Conservation (phyloP, 2,113 vertebrate species). For the Petroica traversi region DNA sequence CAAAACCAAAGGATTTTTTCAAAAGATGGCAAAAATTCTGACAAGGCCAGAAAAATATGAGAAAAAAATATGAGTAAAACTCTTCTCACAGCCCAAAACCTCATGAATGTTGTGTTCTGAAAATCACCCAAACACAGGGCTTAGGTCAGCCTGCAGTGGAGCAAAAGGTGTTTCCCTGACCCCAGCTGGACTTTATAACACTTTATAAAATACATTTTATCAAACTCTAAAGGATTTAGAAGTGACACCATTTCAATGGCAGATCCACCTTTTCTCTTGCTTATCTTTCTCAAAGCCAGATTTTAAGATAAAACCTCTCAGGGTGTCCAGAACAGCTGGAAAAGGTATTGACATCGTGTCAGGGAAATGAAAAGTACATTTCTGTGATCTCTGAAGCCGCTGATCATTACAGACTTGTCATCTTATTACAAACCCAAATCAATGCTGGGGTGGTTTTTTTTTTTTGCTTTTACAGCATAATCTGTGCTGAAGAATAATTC, state of each 20-base stretch:
- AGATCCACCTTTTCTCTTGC: not conserved
- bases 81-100: not conserved
- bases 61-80: not conserved
- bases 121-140: not conserved
- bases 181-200: not conserved
- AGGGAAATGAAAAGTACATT: constrained; percentile 58
- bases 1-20: not conserved
- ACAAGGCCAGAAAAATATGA: not conserved
- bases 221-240: not conserved
- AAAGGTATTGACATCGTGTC: constrained; percentile 51
- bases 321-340: not conserved
- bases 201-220: not conserved
- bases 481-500: constrained; percentile 46
- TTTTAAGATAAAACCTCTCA: not conserved
- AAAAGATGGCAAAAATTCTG: not conserved
- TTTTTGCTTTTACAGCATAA: constrained; percentile 61
- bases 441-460: not conserved
- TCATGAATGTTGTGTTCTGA: not conserved
- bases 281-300: not conserved
- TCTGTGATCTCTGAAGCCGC: constrained; percentile 34
- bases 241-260: not conserved
- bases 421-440: constrained; percentile 65
- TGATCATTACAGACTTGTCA: constrained; percentile 62
- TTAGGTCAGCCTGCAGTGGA: not conserved
- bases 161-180: not conserved